Evolutionary conservation across 2,888 invertebrate species (phyloP).

Genomic region (Dendrolimus houi): DNA sequence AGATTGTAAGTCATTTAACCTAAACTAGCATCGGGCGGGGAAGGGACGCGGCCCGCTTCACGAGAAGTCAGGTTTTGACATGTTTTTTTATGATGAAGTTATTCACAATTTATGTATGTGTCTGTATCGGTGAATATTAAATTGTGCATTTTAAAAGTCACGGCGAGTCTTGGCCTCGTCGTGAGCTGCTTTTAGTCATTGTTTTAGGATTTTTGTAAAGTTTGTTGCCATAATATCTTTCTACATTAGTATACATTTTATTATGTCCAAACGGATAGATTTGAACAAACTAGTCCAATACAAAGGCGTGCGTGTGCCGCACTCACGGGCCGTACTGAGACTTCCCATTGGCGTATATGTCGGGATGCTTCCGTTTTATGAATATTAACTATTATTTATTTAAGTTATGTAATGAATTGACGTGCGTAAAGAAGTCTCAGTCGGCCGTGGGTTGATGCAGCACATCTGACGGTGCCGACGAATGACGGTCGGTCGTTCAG

Average conservation of each 20-base stretch:
- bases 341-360: conserved; percentile 32
- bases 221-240: conserved; percentile 77
- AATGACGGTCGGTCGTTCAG: no score
- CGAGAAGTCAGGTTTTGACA: conserved; percentile 65
- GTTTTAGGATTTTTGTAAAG: conserved; percentile 76
- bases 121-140: conserved; percentile 75
- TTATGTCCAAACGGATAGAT: conserved; percentile 68
- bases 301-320: conserved; percentile 40
- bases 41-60: conserved; percentile 34
- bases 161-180: conserved; percentile 62
- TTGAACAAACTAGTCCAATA: conserved; percentile 74
- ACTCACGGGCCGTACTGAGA: conserved; percentile 39
- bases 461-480: no score
- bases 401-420: conserved; percentile 28
- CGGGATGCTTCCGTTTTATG: conserved; percentile 42
- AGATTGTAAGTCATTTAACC: conserved; percentile 77
- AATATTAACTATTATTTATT: conserved; percentile 46
- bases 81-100: conserved; percentile 74
- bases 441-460: conserved; percentile 10
- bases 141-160: conserved; percentile 73
- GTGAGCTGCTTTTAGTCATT: conserved; percentile 74
- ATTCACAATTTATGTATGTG: conserved; percentile 75
- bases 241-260: conserved; percentile 72
- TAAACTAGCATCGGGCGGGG: conserved; percentile 52
- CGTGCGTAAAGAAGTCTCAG: conserved; percentile 23